Percentiles rank a stretch among this genome's conserved stretches.
phyloP scores from a whole-genome alignment of 1,140 invertebrate genomes.

The Colletes latitarsis region DNA sequence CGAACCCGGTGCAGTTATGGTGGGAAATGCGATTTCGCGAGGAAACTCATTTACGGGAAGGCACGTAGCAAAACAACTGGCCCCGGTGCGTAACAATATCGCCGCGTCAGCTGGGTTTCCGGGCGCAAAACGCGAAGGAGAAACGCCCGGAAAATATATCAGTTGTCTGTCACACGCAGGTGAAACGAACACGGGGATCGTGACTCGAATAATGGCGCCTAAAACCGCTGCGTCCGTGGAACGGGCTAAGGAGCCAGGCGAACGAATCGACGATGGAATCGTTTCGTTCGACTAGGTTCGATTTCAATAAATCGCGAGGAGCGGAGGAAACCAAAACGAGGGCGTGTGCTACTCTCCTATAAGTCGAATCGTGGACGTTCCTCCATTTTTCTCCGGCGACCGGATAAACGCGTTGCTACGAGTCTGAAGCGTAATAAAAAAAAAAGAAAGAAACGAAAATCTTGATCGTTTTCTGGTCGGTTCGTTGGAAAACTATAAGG shows the following conservation, averaged over 20 bases:
- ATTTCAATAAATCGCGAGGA: slow-evolving; percentile 54
- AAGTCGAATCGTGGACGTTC: slow-evolving; percentile 7
- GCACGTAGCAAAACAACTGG: slow-evolving; percentile 10
- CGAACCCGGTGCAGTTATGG: not conserved
- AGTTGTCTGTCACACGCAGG: slow-evolving; percentile 28
- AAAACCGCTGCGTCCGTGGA: not conserved
- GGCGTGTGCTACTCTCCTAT: slow-evolving; percentile 4
- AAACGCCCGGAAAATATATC: slow-evolving; percentile 28
- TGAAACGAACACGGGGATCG: slow-evolving; percentile 27
- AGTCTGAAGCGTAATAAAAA: slow-evolving; percentile 14
- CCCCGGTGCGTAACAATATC: slow-evolving; percentile 1
- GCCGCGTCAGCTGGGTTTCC: not conserved
- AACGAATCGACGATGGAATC: slow-evolving; percentile 7
- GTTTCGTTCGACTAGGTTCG: slow-evolving; percentile 32
- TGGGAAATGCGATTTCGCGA: not conserved
- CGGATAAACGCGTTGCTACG: not conserved
- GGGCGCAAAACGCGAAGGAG: not conserved
- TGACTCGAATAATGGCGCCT: slow-evolving; percentile 52
- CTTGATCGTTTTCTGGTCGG: slow-evolving; percentile 36
- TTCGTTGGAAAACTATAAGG: too few relatives aligned
- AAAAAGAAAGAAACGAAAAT: not conserved
- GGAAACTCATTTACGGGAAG: slow-evolving; percentile 7
- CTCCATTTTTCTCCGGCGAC: not conserved
- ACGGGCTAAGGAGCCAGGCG: too few relatives aligned
- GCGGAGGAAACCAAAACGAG: slow-evolving; percentile 15